Evolutionary conservation across 2,888 invertebrate genomes (phyloP), one percentile per base, ranked within the genome.

Genomic region (Epicampocera succincta): DNA sequence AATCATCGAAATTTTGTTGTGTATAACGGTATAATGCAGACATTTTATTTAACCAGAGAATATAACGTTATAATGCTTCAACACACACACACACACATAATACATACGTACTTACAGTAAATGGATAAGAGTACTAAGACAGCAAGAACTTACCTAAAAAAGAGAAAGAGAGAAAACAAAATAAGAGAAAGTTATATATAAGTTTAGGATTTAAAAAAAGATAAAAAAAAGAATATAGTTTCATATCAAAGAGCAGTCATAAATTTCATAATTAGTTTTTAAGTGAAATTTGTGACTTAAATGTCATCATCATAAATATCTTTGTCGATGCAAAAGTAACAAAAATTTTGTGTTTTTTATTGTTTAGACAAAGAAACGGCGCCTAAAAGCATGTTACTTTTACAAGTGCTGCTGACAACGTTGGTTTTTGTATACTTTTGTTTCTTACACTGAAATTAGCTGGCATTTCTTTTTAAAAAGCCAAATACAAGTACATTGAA

Each of bases 1-100:
- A 82, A 66, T 82, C 77, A 82, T 63, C 38, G 33, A 25, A 68
- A 68, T 60, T 61, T 50, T 73, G 61, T 66, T 73, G 81, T 73
- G 48, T 73, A 81, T 81, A 81, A 82, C 77, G 73, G 73, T 71
- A 61, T 15, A 78, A 74, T 78, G 82, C 82, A 82, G 82, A 74
- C 74, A 74, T 71, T 78, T 58, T 11, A n/a, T 19, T 56, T 48
- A 50, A n/a, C 25, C 60, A 52, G 9, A 33, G 69, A 40, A 72
- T 52, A 13, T 60, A 65, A 60, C 60, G 75, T 72, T 76, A 71
- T 72, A 48, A 15, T 60, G 15, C 19, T 60, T 60, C 38, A 52
- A 56, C 15, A 68, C 63, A 54, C 25, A 60, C 6, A 61, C 21
- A 46, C 21, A 60, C n/a, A n/a, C n/a, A 56, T n/a, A 68, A n/a